Conservation (phyloP, 2,888 invertebrate species). For the Muscina levida region DNA sequence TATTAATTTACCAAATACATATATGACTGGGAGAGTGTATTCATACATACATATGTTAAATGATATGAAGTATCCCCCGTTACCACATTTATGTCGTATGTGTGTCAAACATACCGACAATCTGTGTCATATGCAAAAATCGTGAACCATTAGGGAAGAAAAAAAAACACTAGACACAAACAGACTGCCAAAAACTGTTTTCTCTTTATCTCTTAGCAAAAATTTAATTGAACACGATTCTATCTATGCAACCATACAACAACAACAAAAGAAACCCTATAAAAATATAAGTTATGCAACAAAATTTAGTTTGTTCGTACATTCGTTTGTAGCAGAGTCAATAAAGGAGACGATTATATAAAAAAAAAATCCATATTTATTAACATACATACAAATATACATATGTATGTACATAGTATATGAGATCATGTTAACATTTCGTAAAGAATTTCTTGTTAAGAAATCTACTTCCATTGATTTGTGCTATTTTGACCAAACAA, state of each 20-base stretch:
- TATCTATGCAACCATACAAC: slow-evolving; percentile 33
- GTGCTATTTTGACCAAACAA: slow-evolving; percentile 54
- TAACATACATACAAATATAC: not conserved
- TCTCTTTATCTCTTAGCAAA: slow-evolving; percentile 42
- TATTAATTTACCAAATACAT: not conserved
- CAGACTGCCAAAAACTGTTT: slow-evolving; percentile 60
- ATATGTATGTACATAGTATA: not conserved
- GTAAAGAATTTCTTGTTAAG: slow-evolving; percentile 40
- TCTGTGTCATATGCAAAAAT: slow-evolving; percentile 47
- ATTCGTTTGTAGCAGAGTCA: not conserved
- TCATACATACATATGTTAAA: not conserved
- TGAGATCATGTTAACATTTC: slow-evolving; percentile 56
- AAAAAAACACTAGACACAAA: too few species aligned
- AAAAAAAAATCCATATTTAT: too few species aligned
- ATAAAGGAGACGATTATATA: slow-evolving; percentile 26
- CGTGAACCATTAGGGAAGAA: slow-evolving; percentile 59
- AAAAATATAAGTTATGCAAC: slow-evolving; percentile 56
- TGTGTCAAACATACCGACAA: slow-evolving; percentile 49
- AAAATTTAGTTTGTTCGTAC: slow-evolving; percentile 42
- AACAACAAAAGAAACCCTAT: slow-evolving; percentile 52
- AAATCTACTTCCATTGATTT: slow-evolving; percentile 17
- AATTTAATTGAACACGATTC: slow-evolving; percentile 66
- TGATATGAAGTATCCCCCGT: not conserved
- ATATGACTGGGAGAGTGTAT: not conserved
- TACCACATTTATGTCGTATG: not conserved